These are phyloP conservation scores for Calyptommatus sinebrachiatus DNA, from an alignment of 2,113 vertebrate genomes.

Conservation along the genomic window DNA sequence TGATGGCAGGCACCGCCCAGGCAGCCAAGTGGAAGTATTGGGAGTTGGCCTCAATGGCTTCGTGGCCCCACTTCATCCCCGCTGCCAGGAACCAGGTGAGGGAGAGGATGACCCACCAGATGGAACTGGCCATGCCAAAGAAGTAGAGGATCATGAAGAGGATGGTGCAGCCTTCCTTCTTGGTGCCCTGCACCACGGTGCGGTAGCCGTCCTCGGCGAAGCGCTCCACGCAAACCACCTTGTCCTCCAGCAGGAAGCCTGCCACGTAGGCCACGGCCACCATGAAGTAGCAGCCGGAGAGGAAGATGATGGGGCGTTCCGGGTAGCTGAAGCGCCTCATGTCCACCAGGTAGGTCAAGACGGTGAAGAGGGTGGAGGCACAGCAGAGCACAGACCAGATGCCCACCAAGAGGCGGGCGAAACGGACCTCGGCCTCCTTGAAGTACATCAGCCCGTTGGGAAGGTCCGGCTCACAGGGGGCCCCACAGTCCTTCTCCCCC, in stretches of 20 bases:
- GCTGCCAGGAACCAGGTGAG: constrained; percentile 94
- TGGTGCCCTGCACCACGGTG: constrained; percentile 89
- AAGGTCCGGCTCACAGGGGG: constrained; percentile 83
- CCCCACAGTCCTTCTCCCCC: constrained; percentile 87
- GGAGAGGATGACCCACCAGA: constrained; percentile 94
- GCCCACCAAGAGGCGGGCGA: constrained; percentile 87
- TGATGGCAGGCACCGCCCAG: constrained; percentile 88
- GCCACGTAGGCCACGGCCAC: constrained; percentile 84
- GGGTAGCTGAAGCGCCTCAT: constrained; percentile 89
- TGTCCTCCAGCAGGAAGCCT: constrained; percentile 86
- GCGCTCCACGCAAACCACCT: constrained; percentile 83
- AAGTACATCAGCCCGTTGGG: constrained; percentile 91
- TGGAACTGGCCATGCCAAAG: constrained; percentile 90
- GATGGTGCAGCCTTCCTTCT: constrained; percentile 88
- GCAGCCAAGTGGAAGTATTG: constrained; percentile 92
- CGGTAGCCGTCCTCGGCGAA: constrained; percentile 83
- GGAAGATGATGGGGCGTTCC: constrained; percentile 89
- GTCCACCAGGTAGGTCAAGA: constrained; percentile 89
- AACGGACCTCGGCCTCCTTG: constrained; percentile 83
- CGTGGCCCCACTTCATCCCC: constrained; percentile 94
- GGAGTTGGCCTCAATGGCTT: constrained; percentile 91
- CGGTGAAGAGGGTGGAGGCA: constrained; percentile 87
- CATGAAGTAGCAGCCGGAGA: constrained; percentile 94
- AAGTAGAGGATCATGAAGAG: constrained; percentile 95
- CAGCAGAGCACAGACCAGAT: constrained; percentile 87